Base-by-base conservation (phyloP, 2,888 invertebrate genomes). In the Spodoptera littoralis region DNA sequence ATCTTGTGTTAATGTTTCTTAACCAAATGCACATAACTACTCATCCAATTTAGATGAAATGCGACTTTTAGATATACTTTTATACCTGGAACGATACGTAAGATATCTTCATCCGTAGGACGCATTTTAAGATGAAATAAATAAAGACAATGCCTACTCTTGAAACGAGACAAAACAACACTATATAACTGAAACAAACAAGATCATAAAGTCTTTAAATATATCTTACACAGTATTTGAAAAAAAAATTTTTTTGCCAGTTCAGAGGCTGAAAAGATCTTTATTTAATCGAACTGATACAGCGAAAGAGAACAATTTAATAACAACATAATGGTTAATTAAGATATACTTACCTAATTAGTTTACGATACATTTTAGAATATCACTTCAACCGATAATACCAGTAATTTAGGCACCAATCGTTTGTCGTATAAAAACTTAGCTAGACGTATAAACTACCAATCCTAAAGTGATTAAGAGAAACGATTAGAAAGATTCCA, bases 401-500 rank as follows among this genome's bases (percentile, higher is more conserved):
- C 27, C 27, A 27, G 2, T 27, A 5, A 27, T 27, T 27, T 27
- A 27, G 4, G 5, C 27, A 27, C 3, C 2, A 4, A 27, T 27
- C 27, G 27, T 5, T 27, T 27, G 18, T 27, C 27, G 27, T 27
- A 4, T 27, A 27, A 27, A 27, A 27, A 27, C 2, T 27, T 4
- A 4, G 4, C 3, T 27, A 27, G 3, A 27, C 27, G 27, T 4
- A 4, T 3, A 27, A 27, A 27, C 48, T n/a, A 44, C 6, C 13
- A 27, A 41, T 42, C 11, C 13, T 22, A 50, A 42, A 44, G 11
- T 12, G 18, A 30, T 46, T 55, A 48, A 52, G 47, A 68, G 54
- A 54, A 60, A 51, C 58, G 12, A 60, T 65, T 50, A 60, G 59
- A 52, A 27, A 13, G 46, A 63, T 51, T 61, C 75, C 42, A 57